These are phyloP conservation scores for Lasaia peninsularis DNA, from an alignment of 1,140 invertebrate species.

Conservation along the genomic window DNA sequence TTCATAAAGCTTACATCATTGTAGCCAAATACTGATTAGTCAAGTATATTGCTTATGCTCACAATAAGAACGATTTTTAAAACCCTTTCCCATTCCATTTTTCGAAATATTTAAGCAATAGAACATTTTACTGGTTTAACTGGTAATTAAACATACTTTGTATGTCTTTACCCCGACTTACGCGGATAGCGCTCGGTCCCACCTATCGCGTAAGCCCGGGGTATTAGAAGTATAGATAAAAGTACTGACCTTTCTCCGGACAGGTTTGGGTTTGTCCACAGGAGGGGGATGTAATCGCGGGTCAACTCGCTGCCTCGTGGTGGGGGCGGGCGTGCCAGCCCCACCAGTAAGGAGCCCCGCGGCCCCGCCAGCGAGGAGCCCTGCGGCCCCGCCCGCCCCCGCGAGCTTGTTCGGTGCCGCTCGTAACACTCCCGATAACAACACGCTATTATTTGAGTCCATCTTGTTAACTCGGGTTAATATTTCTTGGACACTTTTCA, in stretches of 20 bases:
- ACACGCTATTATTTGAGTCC: slow-evolving; percentile 73
- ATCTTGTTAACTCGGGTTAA: slow-evolving; percentile 73
- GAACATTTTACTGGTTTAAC: too few species aligned
- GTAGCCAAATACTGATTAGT: too few species aligned
- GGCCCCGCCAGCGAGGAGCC: too few species aligned
- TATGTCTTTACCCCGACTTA: too few species aligned
- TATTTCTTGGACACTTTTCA: slow-evolving; percentile 72
- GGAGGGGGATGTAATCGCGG: slow-evolving; percentile 70
- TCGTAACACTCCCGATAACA: slow-evolving; percentile 63
- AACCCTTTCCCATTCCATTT: too few species aligned
- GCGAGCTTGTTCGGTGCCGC: not conserved
- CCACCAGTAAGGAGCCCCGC: not conserved
- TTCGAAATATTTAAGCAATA: too few species aligned
- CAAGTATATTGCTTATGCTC: too few species aligned
- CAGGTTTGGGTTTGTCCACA: slow-evolving; percentile 67
- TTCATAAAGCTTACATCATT: too few species aligned
- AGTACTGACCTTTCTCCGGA: slow-evolving; percentile 68
- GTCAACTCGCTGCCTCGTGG: slow-evolving; percentile 44
- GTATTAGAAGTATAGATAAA: not conserved
- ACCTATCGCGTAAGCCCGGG: too few species aligned
- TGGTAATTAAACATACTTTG: too few species aligned
- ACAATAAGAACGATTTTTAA: too few species aligned
- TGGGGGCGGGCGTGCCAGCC: not conserved
- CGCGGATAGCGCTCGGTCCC: too few species aligned
- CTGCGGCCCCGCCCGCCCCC: not conserved